These are phyloP conservation scores for Hipparchia semele DNA, from an alignment of 2,888 invertebrate species.

Conservation along the genomic window DNA sequence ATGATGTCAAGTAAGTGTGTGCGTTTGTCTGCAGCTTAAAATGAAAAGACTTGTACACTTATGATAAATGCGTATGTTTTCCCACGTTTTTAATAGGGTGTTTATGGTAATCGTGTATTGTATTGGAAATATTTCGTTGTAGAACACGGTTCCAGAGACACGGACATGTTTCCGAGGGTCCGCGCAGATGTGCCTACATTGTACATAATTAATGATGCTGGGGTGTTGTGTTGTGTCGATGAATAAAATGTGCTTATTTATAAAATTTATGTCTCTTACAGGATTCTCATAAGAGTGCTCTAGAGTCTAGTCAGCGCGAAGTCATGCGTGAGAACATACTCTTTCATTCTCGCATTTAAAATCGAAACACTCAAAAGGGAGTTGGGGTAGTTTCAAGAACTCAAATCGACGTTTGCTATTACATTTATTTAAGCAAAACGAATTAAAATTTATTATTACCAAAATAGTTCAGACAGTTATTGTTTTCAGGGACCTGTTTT, in stretches of 20 bases:
- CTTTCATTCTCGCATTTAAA: too few species aligned
- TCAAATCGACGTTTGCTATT: too few species aligned
- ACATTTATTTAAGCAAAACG: too few species aligned
- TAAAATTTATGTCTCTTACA: too few species aligned
- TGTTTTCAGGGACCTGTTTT: neutral
- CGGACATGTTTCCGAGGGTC: slow-evolving; percentile 22
- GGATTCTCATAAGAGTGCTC: too few species aligned
- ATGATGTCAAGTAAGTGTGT: slow-evolving; percentile 17
- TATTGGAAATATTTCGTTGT: slow-evolving; percentile 46
- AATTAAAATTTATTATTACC: too few species aligned
- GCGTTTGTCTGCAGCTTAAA: slow-evolving; percentile 42
- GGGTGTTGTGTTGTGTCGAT: neutral
- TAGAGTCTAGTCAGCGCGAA: too few species aligned
- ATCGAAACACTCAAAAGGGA: too few species aligned
- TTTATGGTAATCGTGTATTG: slow-evolving; percentile 52
- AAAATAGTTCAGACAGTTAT: too few species aligned
- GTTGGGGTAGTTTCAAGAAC: too few species aligned
- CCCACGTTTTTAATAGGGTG: slow-evolving; percentile 55
- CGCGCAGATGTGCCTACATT: neutral
- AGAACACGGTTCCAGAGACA: slow-evolving; percentile 27
- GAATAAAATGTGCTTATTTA: too few species aligned
- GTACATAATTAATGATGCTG: slow-evolving; percentile 26
- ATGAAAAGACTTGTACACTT: slow-evolving; percentile 61
- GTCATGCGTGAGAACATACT: too few species aligned
- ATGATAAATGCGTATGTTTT: slow-evolving; percentile 65